Percentiles rank a stretch among this genome's conserved stretches.
These are phyloP conservation scores for Bombus breviceps DNA, from an alignment of 1,140 invertebrate species.

Conservation along the genomic window DNA sequence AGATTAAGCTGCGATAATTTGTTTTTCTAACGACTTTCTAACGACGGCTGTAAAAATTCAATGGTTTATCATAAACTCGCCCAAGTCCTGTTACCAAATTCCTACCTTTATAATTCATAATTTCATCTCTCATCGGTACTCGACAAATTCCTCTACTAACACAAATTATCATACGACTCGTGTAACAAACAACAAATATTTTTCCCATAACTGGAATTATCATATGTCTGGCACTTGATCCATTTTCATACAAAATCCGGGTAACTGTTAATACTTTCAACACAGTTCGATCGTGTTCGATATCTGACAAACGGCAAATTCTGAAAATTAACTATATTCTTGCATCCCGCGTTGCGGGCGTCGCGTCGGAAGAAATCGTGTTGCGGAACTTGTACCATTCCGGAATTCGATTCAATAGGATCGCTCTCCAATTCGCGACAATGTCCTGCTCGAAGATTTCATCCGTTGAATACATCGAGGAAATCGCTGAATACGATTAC, in stretches of 20 bases:
- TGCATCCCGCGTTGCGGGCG: not conserved
- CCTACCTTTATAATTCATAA: too few relatives aligned
- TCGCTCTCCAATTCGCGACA: constrained; percentile 5
- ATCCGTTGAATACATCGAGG: not conserved
- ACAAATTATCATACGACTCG: too few relatives aligned
- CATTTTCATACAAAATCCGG: not conserved
- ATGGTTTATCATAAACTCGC: too few relatives aligned
- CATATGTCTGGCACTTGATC: too few relatives aligned
- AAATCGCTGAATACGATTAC: not conserved
- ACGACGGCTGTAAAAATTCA: too few relatives aligned
- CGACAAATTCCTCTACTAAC: too few relatives aligned
- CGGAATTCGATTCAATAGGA: constrained; percentile 6
- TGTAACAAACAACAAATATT: too few relatives aligned
- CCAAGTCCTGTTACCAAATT: too few relatives aligned
- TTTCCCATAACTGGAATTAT: too few relatives aligned
- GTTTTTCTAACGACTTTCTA: too few relatives aligned
- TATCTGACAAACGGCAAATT: not conserved
- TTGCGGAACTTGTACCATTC: not conserved
- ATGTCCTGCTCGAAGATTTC: constrained; percentile 2
- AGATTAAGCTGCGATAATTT: too few relatives aligned
- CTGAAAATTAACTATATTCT: not conserved
- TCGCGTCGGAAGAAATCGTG: not conserved
- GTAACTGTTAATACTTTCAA: not conserved
- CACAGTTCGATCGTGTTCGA: not conserved
- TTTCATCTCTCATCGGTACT: too few relatives aligned